These are phyloP conservation scores for Xiphophorus hellerii DNA, from an alignment of 2,113 vertebrate genomes.

Conservation along the genomic window DNA sequence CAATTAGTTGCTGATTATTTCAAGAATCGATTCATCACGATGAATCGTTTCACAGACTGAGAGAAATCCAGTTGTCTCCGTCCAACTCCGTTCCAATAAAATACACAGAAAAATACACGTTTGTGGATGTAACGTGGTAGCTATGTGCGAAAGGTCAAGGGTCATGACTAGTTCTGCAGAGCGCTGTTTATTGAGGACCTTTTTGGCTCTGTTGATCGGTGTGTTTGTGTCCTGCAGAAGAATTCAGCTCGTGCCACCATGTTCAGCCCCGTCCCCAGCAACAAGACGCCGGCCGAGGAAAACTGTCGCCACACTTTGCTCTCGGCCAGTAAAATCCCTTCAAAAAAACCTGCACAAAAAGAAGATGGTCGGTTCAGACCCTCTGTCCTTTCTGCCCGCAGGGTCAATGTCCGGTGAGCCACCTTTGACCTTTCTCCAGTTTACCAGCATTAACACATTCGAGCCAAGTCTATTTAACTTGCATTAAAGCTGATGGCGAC, in stretches of 20 bases:
- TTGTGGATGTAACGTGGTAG: background rate
- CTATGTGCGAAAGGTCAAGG: background rate
- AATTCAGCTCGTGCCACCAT: conserved; percentile 41
- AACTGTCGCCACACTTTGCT: conserved; percentile 48
- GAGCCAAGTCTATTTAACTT: background rate
- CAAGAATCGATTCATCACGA: too few species aligned
- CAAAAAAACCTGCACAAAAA: conserved; percentile 53
- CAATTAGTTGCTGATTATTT: too few species aligned
- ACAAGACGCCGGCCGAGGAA: conserved; percentile 51
- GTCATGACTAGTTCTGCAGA: background rate
- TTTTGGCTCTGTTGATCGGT: background rate
- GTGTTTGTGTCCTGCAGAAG: conserved; percentile 62
- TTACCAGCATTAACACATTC: background rate
- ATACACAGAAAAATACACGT: background rate
- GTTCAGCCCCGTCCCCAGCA: conserved; percentile 80
- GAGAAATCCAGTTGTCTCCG: too few species aligned
- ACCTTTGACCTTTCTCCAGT: background rate
- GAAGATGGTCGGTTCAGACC: conserved; percentile 77
- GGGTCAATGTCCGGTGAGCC: conserved; percentile 91
- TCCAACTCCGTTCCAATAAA: background rate
- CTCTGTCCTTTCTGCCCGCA: conserved; percentile 81
- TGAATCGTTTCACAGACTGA: too few species aligned
- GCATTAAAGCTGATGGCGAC: too few species aligned
- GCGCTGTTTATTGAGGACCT: background rate
- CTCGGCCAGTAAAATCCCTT: conserved; percentile 51